Conservation (phyloP, 2,797 vertebrate species). For the Galago senegalensis region DNA sequence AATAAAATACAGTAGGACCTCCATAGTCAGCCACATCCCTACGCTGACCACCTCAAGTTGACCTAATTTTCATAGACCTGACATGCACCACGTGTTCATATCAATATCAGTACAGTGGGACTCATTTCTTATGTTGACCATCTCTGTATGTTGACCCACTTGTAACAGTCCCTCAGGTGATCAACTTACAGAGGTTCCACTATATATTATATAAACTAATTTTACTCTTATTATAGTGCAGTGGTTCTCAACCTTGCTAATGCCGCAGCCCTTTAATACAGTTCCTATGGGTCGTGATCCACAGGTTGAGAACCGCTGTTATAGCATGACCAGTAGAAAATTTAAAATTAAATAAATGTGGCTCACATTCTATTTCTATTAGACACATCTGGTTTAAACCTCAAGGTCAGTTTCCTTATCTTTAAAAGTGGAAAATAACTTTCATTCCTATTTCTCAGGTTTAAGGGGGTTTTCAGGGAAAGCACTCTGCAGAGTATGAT, state of each 20-base stretch:
- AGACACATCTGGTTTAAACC: background rate
- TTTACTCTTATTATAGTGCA: background rate
- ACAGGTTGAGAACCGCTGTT: background rate
- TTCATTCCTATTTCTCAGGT: slow-evolving; percentile 6
- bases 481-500: background rate
- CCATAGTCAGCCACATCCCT: too few species aligned
- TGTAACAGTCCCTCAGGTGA: too few species aligned
- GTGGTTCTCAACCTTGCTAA: too few species aligned
- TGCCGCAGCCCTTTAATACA: too few species aligned
- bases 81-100: too few species aligned
- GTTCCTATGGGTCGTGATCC: too few species aligned
- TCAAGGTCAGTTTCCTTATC: background rate
- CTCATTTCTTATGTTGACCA: too few species aligned
- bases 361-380: background rate
- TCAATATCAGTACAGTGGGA: too few species aligned
- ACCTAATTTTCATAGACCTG: too few species aligned
- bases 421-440: slow-evolving; percentile 19
- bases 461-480: slow-evolving; percentile 3
- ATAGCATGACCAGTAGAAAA: background rate
- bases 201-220: background rate
- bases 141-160: too few species aligned
- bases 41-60: too few species aligned
- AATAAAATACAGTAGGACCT: background rate
- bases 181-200: too few species aligned
- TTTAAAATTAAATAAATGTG: slow-evolving; percentile 35